phyloP scores from a whole-genome alignment of 1,140 invertebrate species.

The Leptonema lineaticorne region DNA sequence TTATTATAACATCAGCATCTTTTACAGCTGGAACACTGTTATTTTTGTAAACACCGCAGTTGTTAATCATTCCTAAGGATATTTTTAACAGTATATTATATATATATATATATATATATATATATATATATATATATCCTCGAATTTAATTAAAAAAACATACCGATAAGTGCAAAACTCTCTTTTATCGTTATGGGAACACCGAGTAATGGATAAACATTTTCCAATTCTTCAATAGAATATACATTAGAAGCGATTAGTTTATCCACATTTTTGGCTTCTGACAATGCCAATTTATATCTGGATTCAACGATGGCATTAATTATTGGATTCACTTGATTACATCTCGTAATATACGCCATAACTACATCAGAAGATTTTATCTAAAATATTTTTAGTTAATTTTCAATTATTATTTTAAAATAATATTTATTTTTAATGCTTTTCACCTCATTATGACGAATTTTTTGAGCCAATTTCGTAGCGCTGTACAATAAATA shows the following conservation, averaged over 20 bases:
- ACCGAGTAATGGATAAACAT: conserved; percentile 63
- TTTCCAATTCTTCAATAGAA: conserved; percentile 52
- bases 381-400: conserved; percentile 47
- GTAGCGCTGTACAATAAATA: conserved; percentile 62
- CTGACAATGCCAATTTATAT: conserved; percentile 63
- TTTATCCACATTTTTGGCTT: conserved; percentile 57
- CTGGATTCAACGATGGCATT: conserved; percentile 70
- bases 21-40: conserved; percentile 59
- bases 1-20: conserved; percentile 70
- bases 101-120: background rate
- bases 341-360: conserved; percentile 64
- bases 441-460: conserved; percentile 58
- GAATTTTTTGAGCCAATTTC: conserved; percentile 60
- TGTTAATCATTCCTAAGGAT: conserved; percentile 55
- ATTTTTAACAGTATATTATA: background rate
- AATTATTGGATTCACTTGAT: conserved; percentile 64
- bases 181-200: conserved; percentile 69
- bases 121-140: background rate
- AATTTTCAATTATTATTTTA: background rate
- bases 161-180: conserved; percentile 64
- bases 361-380: conserved; percentile 61
- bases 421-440: background rate
- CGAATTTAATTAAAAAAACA: conserved; percentile 4
- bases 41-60: conserved; percentile 55
- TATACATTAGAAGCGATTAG: conserved; percentile 50